Percentiles rank a stretch among this genome's conserved stretches.
Conservation (phyloP, 2,113 vertebrate genomes). For the Chitala chitala region DNA sequence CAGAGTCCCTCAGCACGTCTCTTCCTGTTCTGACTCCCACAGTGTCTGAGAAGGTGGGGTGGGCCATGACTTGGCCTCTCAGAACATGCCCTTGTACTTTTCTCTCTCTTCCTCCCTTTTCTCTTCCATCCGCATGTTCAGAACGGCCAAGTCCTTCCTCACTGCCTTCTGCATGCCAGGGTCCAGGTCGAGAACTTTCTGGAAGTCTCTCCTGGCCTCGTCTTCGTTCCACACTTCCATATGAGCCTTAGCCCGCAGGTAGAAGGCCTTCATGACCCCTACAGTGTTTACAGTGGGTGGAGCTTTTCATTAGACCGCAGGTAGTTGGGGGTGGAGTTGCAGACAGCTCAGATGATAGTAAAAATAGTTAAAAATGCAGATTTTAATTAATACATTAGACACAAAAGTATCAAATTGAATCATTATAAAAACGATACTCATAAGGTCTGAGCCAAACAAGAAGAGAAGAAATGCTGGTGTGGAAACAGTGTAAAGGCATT, state of each 20-base stretch:
- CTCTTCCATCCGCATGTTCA: conserved; percentile 71
- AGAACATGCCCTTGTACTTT: conserved; percentile 72
- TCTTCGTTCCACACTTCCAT: conserved; percentile 76
- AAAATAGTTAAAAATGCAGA: no score
- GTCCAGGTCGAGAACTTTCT: conserved; percentile 72
- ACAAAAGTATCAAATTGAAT: no score
- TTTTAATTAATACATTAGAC: no score
- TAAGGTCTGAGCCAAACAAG: no score
- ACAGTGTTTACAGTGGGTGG: background rate
- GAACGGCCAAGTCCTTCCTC: conserved; percentile 63
- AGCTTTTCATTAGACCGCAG: background rate
- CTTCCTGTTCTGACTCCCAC: no score
- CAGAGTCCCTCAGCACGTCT: no score
- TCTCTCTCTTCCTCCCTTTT: conserved; percentile 72
- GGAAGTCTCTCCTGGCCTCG: conserved; percentile 66
- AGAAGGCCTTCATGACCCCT: conserved; percentile 75
- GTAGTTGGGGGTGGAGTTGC: background rate
- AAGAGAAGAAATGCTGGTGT: no score
- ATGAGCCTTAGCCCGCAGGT: conserved; percentile 74
- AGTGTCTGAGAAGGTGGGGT: background rate
- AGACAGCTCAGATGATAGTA: no score
- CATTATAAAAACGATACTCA: no score
- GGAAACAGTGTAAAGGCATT: no score
- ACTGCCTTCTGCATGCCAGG: conserved; percentile 69
- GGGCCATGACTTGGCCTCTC: background rate